phyloP scores from a whole-genome alignment of 53 echinoderm and acorn worm genomes.

The Crossaster papposus region DNA sequence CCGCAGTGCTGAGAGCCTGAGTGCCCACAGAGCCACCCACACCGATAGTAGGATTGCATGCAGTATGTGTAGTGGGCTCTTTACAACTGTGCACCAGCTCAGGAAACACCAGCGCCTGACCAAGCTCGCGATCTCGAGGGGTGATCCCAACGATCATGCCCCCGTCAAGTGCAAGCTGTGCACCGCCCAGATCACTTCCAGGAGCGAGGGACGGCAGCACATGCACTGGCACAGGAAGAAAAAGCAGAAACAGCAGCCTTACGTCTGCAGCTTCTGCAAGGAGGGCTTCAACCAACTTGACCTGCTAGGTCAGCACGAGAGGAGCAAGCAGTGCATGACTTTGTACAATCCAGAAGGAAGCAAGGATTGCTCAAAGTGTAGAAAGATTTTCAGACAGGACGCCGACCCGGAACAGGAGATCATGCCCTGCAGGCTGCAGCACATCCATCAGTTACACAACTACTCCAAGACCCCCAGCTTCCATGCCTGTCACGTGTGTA shows the following conservation, averaged over 20 bases:
- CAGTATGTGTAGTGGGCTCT: background rate
- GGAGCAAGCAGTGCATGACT: background rate
- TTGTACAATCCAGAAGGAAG: background rate
- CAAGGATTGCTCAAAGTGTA: background rate
- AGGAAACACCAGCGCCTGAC: slow-evolving; percentile 42
- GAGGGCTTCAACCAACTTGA: slow-evolving; percentile 2
- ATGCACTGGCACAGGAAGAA: slow-evolving; percentile 19
- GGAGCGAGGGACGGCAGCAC: slow-evolving; percentile 8
- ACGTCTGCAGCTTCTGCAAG: slow-evolving; percentile 34
- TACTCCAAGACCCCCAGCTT: slow-evolving; percentile 1
- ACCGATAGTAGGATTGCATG: slow-evolving; percentile 5
- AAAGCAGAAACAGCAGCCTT: background rate
- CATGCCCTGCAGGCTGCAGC: background rate
- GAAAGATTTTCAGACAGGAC: background rate
- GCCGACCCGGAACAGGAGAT: background rate
- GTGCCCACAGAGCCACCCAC: slow-evolving; percentile 3
- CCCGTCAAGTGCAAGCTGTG: slow-evolving; percentile 48
- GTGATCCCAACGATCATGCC: slow-evolving; percentile 30
- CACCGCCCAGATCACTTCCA: slow-evolving; percentile 13
- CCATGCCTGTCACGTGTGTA: slow-evolving; percentile 26
- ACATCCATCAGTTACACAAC: slow-evolving; percentile 5
- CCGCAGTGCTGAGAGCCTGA: slow-evolving; percentile 25
- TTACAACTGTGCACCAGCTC: slow-evolving; percentile 31
- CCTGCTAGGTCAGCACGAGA: slow-evolving; percentile 9
- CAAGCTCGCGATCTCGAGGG: slow-evolving; percentile 17